Evolutionary conservation across 2,888 invertebrate species (phyloP).

Genomic region (Sphaerophoria rueppellii): DNA sequence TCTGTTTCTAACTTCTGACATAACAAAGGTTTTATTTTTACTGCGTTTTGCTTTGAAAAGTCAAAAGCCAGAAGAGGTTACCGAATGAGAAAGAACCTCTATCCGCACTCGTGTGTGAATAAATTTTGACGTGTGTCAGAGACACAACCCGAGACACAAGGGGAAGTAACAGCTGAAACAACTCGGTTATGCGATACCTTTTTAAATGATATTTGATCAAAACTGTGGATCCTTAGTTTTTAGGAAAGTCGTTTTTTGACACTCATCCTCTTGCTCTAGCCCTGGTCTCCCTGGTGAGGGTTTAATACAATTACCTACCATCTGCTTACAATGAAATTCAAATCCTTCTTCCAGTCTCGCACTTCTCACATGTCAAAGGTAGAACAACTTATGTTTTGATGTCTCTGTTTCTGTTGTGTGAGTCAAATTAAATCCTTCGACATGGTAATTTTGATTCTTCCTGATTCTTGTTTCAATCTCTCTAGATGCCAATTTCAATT

Average conservation of each 20-base stretch:
- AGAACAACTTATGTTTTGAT: not conserved
- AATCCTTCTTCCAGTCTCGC: not conserved
- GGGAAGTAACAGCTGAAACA: slow-evolving; percentile 23
- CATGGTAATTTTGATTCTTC: slow-evolving; percentile 9
- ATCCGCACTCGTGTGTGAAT: slow-evolving; percentile 56
- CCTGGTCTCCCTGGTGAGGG: too few relatives aligned
- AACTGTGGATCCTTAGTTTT: slow-evolving; percentile 16
- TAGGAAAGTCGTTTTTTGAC: slow-evolving; percentile 17
- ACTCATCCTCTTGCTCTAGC: slow-evolving; percentile 28
- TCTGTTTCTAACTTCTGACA: not conserved
- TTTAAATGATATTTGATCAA: slow-evolving; percentile 24
- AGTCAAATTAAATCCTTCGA: not conserved
- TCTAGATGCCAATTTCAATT: slow-evolving; percentile 25
- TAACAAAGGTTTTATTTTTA: slow-evolving; percentile 15
- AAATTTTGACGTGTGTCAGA: slow-evolving; percentile 44
- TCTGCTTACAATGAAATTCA: slow-evolving; percentile 14
- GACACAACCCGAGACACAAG: slow-evolving; percentile 11
- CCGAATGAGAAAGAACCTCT: slow-evolving; percentile 33
- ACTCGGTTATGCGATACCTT: slow-evolving; percentile 3
- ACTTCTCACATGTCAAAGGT: not conserved
- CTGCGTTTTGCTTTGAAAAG: not conserved
- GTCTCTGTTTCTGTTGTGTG: not conserved
- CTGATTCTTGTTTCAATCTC: not conserved
- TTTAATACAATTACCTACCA: slow-evolving; percentile 56
- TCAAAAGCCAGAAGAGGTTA: not conserved